Percentiles rank a stretch among this genome's conserved stretches.
These are phyloP conservation scores for Leptinotarsa texana DNA, from an alignment of 1,140 invertebrate genomes.

Conservation along the genomic window DNA sequence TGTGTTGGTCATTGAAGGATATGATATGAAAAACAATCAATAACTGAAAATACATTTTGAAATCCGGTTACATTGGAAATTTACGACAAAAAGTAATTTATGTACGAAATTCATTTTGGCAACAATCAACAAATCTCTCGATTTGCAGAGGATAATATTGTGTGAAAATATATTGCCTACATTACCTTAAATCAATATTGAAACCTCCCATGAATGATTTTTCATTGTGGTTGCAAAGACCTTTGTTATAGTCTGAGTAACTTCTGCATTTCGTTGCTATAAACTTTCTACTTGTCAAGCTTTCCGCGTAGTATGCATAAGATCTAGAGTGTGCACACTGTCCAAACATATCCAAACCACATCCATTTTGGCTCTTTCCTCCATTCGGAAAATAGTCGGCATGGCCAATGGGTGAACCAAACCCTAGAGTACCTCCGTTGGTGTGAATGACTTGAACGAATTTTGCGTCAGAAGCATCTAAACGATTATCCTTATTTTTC, in stretches of 20 bases:
- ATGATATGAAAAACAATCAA: too few relatives aligned
- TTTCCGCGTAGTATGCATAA: slow-evolving; percentile 56
- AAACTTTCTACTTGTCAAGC: slow-evolving; percentile 41
- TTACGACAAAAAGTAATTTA: too few relatives aligned
- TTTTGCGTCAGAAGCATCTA: slow-evolving; percentile 64
- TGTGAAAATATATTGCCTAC: too few relatives aligned
- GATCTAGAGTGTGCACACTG: slow-evolving; percentile 61
- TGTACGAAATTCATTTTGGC: too few relatives aligned
- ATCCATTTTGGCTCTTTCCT: slow-evolving; percentile 69
- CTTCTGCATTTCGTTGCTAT: slow-evolving; percentile 59
- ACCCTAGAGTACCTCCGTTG: slow-evolving; percentile 60
- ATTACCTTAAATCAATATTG: background rate
- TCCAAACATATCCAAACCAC: slow-evolving; percentile 56
- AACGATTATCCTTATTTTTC: slow-evolving; percentile 55
- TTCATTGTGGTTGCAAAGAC: slow-evolving; percentile 59
- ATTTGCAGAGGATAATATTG: too few relatives aligned
- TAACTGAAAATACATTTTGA: too few relatives aligned
- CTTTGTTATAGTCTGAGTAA: slow-evolving; percentile 60
- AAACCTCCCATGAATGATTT: slow-evolving; percentile 37
- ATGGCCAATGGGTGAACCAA: slow-evolving; percentile 64
- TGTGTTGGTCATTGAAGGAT: too few relatives aligned
- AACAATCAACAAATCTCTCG: too few relatives aligned
- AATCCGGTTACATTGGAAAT: too few relatives aligned
- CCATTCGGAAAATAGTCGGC: slow-evolving; percentile 75
- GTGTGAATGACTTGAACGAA: slow-evolving; percentile 69